These are phyloP conservation scores for Noctuana brunneofusca DNA, from an alignment of 2,888 invertebrate species.

Conservation along the genomic window DNA sequence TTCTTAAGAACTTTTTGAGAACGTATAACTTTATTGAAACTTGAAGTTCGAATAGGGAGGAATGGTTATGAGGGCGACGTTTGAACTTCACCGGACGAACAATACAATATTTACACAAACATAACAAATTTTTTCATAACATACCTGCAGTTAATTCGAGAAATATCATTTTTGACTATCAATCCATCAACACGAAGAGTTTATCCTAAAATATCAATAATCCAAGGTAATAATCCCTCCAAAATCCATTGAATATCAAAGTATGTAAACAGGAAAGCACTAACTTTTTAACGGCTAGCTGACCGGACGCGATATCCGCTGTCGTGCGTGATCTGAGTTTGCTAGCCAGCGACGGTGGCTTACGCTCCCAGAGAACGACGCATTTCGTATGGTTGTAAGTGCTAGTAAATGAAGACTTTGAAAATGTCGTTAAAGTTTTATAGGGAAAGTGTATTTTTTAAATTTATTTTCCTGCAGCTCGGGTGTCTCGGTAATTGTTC, in stretches of 20 bases:
- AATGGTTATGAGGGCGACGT: no score
- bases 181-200: not conserved
- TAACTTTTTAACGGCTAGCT: slow-evolving; percentile 32
- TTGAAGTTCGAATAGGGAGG: no score
- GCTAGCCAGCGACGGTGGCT: slow-evolving; percentile 43
- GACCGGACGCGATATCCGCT: slow-evolving; percentile 77
- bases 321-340: slow-evolving; percentile 67
- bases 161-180: no score
- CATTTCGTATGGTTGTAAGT: not conserved
- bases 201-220: not conserved
- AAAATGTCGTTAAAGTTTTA: not conserved
- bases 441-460: no score
- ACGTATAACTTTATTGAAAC: no score
- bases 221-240: not conserved
- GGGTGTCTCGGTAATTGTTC: no score
- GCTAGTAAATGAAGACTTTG: not conserved
- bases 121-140: no score
- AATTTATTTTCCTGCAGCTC: no score
- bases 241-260: slow-evolving; percentile 28
- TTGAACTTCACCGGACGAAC: no score
- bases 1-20: no score
- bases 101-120: no score
- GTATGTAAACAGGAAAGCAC: slow-evolving; percentile 34
- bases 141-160: no score
- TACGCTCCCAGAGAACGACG: slow-evolving; percentile 1